phyloP scores from a whole-genome alignment of 2,113 vertebrate species.

The Limanda limanda region DNA sequence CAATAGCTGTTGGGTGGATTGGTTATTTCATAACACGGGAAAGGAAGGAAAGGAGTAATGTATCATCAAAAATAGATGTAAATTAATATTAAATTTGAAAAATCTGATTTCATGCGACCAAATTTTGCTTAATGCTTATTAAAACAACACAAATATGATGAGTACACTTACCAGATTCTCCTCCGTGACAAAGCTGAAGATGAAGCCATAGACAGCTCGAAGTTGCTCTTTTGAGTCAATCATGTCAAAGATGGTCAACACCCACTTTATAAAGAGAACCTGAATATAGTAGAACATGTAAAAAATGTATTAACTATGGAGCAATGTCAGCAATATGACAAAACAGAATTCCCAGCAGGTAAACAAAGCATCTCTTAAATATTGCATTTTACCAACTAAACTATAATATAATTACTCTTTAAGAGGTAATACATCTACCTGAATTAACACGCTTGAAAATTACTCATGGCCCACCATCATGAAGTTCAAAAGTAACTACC shows the following conservation, averaged over 20 bases:
- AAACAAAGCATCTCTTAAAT: not conserved
- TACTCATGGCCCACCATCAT: too few species aligned
- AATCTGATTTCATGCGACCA: not conserved
- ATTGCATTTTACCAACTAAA: not conserved
- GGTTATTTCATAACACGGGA: not conserved
- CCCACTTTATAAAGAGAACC: constrained; percentile 93
- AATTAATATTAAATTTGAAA: not conserved
- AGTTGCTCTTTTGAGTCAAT: constrained; percentile 90
- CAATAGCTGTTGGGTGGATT: not conserved
- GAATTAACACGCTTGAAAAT: too few species aligned
- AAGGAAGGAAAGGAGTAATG: not conserved
- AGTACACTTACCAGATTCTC: constrained; percentile 87
- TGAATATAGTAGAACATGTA: constrained; percentile 56
- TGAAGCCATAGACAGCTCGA: constrained; percentile 90
- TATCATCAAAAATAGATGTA: not conserved
- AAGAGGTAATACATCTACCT: too few species aligned
- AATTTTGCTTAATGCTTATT: not conserved
- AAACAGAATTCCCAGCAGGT: not conserved
- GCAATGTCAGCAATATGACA: not conserved
- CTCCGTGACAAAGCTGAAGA: constrained; percentile 90
- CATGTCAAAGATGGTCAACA: constrained; percentile 93
- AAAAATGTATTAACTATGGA: not conserved
- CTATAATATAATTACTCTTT: too few species aligned
- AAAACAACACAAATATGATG: not conserved
- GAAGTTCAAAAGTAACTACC: too few species aligned